These are phyloP conservation scores for Trematocara caparti DNA, from an alignment of 2,797 vertebrate genomes.

Conservation along the genomic window DNA sequence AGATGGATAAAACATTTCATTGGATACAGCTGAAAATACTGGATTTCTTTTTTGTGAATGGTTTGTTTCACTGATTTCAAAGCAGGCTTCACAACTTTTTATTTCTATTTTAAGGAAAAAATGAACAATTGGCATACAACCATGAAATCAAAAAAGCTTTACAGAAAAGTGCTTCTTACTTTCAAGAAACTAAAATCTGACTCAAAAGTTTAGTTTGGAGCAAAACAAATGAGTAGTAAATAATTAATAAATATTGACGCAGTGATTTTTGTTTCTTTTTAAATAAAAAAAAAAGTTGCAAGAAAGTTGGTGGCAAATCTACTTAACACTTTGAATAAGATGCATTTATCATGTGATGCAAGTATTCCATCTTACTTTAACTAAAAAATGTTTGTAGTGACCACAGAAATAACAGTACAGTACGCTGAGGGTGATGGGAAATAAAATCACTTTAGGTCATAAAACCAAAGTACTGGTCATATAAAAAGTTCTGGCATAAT, in stretches of 20 bases:
- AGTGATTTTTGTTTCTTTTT: not conserved
- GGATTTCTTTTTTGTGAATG: not conserved
- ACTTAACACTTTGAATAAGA: not conserved
- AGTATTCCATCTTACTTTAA: not conserved
- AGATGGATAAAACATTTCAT: not conserved
- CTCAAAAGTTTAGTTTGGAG: not conserved
- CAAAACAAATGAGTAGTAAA: not conserved
- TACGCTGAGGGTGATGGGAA: not conserved
- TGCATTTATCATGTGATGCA: not conserved
- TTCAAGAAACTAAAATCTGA: not conserved
- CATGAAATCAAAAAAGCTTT: not conserved
- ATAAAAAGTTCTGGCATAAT: not conserved
- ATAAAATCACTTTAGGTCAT: not conserved
- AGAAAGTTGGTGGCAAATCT: not conserved
- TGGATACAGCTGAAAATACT: not conserved
- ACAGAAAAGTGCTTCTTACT: not conserved
- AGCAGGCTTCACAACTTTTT: not conserved
- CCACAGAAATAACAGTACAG: not conserved
- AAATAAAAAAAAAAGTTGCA: not conserved
- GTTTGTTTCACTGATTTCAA: not conserved
- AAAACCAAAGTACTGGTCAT: not conserved
- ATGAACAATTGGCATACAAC: too few species aligned
- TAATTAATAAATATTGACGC: not conserved
- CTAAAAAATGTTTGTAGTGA: not conserved
- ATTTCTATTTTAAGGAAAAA: not conserved